Base-by-base conservation (phyloP, 1,140 invertebrate species). In the Zelostemma sp. region DNA sequence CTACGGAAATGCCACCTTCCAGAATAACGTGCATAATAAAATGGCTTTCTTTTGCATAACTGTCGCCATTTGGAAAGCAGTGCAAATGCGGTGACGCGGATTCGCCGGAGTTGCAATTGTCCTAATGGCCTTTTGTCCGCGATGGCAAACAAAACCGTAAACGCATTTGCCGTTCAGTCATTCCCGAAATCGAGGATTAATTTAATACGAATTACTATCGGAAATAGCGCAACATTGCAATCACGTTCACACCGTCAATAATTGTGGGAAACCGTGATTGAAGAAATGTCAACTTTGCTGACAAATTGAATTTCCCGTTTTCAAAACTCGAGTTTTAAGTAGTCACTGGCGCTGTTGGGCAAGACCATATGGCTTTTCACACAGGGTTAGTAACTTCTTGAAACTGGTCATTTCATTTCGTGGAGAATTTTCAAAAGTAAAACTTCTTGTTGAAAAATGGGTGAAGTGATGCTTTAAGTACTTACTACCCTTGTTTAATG, bases 81-180 rank as follows among this genome's bases (percentile, higher is more conserved):
- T 51, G 33, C 1, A 35, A 40, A 51, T 35, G 17, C 35, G 25
- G 51, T 19, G 1, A 43, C 16, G 49, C 17, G 49, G 17, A 25
- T 54, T 54, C 17, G 8, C 11, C 19, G 21, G 14, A 31, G n/a
- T 15, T 43, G 41, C 47, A 54, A 54, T 54, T 54, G 17, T 17
- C 38, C 16, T 43, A 41, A 54, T 43, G 16, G 38, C n/a, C n/a
- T 21, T 43, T 54, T 31, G 16, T 25, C 14, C 6, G 19, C 21
- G 11, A 2, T 9, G 12, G 4, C 16, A 35, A 53, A 38, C 49
- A 53, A 53, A 40, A 38, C 15, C 18, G 28, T 38, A 43, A 54
- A 41, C 51, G 17, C 19, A 25, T 41, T 54, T 28, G 12, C 35
- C 51, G 38, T 21, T 19, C 12, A n/a, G 1, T 51, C 9, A 18